Base-by-base conservation (phyloP, 2,113 vertebrate genomes). In the Ctenomys sociabilis region DNA sequence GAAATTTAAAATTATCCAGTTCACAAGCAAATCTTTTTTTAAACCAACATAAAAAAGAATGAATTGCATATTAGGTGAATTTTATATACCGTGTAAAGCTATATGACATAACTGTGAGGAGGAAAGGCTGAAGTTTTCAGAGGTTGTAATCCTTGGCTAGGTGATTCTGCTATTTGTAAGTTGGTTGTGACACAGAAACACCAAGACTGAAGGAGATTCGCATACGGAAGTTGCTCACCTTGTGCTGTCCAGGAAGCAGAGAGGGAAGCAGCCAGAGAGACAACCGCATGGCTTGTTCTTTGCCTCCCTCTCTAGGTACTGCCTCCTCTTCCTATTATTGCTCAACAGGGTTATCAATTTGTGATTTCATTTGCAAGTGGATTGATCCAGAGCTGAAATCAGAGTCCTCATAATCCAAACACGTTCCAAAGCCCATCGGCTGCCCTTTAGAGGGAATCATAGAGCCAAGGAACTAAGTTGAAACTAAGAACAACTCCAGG, bases 41-140 rank as follows among this genome's bases (percentile, higher is more conserved):
- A 49, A 90, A 61, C 3, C 3, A 75, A 32, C 26, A 30, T 85
- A 73, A 64, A 84, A 68, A 61, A 78, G 7, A 45, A 54, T 52
- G 6, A 1, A 5, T 1, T 45, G 2, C 22, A 4, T 52, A 40
- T 80, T 52, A 43, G n/a, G n/a, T n/a, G n/a, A n/a, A n/a, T n/a
- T n/a, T n/a, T n/a, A n/a, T n/a, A n/a, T n/a, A n/a, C n/a, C n/a
- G n/a, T n/a, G n/a, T n/a, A n/a, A n/a, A n/a, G n/a, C n/a, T 78
- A 52, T 40, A 3, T 49, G 28, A 80, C 13, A 80, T 52, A 35
- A 80, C 13, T 80, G 17, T 3, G 5, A 32, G 7, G 16, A 78
- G 28, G 28, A 78, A 49, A 52, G 28, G 5, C 16, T 45, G 13
- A 45, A 49, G 30, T 17, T 21, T 80, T 52, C 77, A 32, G 30